phyloP scores from a whole-genome alignment of 1,140 invertebrate genomes.

The Diprion similis region DNA sequence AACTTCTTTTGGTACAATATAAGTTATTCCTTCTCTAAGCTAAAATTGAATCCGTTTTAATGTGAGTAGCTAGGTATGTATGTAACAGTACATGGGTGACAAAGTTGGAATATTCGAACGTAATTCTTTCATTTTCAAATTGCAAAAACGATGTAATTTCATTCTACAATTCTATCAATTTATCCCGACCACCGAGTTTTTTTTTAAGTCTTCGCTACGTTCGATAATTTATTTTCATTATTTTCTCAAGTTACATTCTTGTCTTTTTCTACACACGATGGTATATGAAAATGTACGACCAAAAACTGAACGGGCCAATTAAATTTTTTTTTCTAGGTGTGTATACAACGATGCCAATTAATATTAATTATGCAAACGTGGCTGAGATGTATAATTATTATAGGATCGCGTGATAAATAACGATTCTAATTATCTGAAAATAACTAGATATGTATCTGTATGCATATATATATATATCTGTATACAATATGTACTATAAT shows the following conservation, averaged over 20 bases:
- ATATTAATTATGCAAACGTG: slow-evolving; percentile 3
- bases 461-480: no score
- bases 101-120: neutral
- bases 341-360: neutral
- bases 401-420: neutral
- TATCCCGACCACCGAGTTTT: no score
- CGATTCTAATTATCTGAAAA: neutral
- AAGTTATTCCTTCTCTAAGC: neutral
- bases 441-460: neutral
- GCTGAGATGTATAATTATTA: neutral
- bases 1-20: slow-evolving; percentile 8
- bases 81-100: neutral
- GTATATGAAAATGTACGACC: neutral
- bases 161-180: no score
- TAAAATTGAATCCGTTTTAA: neutral
- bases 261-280: neutral
- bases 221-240: neutral
- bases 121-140: neutral
- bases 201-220: neutral
- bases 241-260: neutral
- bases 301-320: neutral
- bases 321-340: slow-evolving; percentile 9
- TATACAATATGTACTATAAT: no score
- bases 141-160: no score
- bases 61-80: neutral